These are phyloP conservation scores for Sarcophaga variegata DNA, from an alignment of 2,888 invertebrate species.

Conservation along the genomic window DNA sequence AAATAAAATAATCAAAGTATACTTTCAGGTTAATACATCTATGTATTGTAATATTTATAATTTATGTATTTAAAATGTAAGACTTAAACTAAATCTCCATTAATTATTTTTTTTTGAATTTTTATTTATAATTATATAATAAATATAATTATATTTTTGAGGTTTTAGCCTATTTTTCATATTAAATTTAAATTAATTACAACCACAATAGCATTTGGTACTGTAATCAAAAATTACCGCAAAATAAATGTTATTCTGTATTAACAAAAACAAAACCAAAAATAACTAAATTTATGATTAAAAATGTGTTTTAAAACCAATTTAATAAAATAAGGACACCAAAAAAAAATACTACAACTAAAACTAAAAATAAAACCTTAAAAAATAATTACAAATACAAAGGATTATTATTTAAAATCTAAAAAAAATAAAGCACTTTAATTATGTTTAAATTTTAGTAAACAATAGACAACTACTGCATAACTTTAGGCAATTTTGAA, in stretches of 20 bases:
- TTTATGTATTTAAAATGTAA: no score
- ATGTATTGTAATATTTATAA: no score
- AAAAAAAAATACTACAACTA: background rate
- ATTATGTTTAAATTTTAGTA: background rate
- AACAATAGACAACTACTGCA: background rate
- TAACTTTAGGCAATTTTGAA: slow-evolving; percentile 2
- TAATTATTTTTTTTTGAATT: background rate
- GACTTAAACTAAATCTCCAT: background rate
- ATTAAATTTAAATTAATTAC: slow-evolving; percentile 37
- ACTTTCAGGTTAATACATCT: no score
- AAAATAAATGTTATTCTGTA: slow-evolving; percentile 32
- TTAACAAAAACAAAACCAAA: slow-evolving; percentile 41
- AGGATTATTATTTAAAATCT: background rate
- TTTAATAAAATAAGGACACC: background rate
- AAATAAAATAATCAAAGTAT: no score
- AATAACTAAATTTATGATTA: slow-evolving; percentile 32
- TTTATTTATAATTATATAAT: no score
- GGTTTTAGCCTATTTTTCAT: background rate
- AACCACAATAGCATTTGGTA: slow-evolving; percentile 46
- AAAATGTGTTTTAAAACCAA: slow-evolving; percentile 5
- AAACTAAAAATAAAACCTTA: background rate
- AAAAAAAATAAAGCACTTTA: background rate
- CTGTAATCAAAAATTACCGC: slow-evolving; percentile 26
- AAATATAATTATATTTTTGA: slow-evolving; percentile 19
- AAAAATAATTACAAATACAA: background rate